Evolutionary conservation across 2,888 invertebrate species (phyloP), one percentile per base, ranked within the genome.

Genomic region (Trissolcus brochymenae): DNA sequence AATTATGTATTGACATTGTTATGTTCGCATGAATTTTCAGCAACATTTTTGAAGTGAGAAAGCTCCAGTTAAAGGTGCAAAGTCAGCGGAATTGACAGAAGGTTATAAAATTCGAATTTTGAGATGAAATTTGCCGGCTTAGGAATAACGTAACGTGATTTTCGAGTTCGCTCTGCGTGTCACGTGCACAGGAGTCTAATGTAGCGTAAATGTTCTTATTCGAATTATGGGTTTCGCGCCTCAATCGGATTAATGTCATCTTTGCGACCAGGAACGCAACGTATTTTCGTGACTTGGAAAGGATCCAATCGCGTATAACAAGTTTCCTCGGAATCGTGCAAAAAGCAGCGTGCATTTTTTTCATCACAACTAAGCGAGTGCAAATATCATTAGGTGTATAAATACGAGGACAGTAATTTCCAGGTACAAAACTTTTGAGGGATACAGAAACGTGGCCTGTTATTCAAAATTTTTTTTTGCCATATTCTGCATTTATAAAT

Each of bases 221-320:
- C 76, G 77, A 79, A 81, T 79, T 79, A 79, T 77, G 61, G 78
- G 61, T 71, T 78, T 80, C 74, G 57, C 71, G 64, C 76, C 70
- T 66, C 64, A 78, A 72, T 77, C 71, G 79, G 79, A 79, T 81
- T 79, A 81, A 76, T 60, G 75, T 81, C 76, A 81, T 75, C 57
- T 72, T 51, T 62, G 70, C 62, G 41, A 64, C 54, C 25, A 9
- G 55, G 59, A 62, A 50, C 43, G 55, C 53, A 51, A 49, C 61
- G 57, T 49, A 67, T 76, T 54, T 59, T 49, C 67, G 76, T 72
- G 77, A 68, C 65, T 77, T 77, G 77, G 77, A 73, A 53, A 64
- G 49, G 62, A 64, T 68, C 72, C 76, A 76, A 72, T 35, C 9
- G 60, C 59, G 54, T 46, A 53, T 46, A 62, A 64, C 67, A 68